Base-by-base conservation (phyloP, 2,888 invertebrate genomes). In the Limulus polyphemus region DNA sequence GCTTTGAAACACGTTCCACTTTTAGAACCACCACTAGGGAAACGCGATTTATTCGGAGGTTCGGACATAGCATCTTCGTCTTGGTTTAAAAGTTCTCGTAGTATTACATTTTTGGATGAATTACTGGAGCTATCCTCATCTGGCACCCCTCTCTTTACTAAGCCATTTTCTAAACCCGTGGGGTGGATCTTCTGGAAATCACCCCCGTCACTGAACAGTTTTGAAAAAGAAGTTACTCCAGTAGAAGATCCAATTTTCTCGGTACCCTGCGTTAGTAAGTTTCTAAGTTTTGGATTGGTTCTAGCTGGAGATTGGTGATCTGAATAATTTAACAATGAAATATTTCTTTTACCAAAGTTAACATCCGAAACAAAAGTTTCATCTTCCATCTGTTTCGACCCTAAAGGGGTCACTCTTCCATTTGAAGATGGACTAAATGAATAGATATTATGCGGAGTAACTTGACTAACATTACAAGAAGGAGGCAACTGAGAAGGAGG, bases 11-110 rank as follows among this genome's bases (percentile, higher is more conserved):
- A 7, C n/a, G 5, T 14, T 7, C 51, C 14, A 14, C 14, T n/a
- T 54, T 54, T 54, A 11, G 14, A 13, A 54, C n/a, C 54, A 54
- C 54, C 9, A 4, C 12, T 32, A 14, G 17, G 17, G 4, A n/a
- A 14, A 17, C 10, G 11, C 4, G 17, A 17, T 32, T 32, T 32
- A 32, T 32, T 32, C 32, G 32, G 32, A 32, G 3, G 32, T 32
- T 32, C 32, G 7, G 32, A 32, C 32, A 32, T 32, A 59, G 83
- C 82, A 56, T 81, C 81, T 70, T 86, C 85, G 60, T 82, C 82
- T 72, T 84, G 83, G 72, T 84, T 84, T 67, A 86, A 77, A 73
- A 86, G 75, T 64, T 81, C 81, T 67, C 77, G 77, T 50, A 79
- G 71, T 63, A 78, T 69, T 14, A 65, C 78, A 32, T 32, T 32